Percentiles rank a stretch among this genome's conserved stretches.
These are phyloP conservation scores for Trachelus tabidus DNA, from an alignment of 2,888 invertebrate genomes.

Conservation along the genomic window DNA sequence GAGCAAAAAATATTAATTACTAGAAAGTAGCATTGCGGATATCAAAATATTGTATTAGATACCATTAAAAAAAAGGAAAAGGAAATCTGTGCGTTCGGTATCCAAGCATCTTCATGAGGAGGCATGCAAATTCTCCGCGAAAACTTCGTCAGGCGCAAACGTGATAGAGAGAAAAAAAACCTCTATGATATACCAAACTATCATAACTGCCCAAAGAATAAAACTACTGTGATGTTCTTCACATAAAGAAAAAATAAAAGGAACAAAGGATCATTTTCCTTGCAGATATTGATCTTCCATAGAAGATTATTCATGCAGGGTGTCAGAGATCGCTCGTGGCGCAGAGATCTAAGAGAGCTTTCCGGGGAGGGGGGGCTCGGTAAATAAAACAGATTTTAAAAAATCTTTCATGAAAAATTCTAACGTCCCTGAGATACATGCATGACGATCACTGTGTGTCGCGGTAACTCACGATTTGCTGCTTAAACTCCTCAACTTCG, in stretches of 20 bases:
- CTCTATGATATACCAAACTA: background rate
- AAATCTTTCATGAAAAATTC: background rate
- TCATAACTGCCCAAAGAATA: background rate
- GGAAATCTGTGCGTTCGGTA: background rate
- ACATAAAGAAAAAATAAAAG: background rate
- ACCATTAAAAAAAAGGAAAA: background rate
- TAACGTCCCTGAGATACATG: conserved; percentile 32
- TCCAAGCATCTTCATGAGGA: background rate
- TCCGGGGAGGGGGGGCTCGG: background rate
- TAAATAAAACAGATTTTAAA: background rate
- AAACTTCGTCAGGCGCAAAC: background rate
- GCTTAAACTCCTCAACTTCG: conserved; percentile 63
- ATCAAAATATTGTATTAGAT: background rate
- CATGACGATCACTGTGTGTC: conserved; percentile 48
- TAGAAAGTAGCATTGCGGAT: background rate
- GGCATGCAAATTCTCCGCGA: conserved; percentile 2
- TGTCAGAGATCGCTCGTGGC: background rate
- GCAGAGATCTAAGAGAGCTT: background rate
- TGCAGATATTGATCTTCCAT: background rate
- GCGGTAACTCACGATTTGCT: conserved; percentile 66
- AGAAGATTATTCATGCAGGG: background rate
- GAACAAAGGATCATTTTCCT: background rate
- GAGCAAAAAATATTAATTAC: background rate
- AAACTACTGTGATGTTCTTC: background rate
- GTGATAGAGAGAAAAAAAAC: background rate